Conservation (phyloP, 2,113 vertebrate species). For the Sapajus apella region DNA sequence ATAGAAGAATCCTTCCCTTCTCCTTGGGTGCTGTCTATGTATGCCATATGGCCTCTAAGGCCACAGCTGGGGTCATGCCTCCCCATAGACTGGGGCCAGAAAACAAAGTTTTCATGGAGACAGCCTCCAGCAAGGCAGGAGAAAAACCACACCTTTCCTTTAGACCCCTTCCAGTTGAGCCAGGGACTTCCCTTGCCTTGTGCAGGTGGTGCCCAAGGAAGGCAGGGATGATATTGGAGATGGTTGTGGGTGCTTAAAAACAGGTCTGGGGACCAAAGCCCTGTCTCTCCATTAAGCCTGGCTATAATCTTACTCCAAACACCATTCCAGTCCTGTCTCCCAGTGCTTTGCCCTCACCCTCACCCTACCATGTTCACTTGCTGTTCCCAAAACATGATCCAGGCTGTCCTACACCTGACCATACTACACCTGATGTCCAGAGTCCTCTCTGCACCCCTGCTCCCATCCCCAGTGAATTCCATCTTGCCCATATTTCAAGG, state of each 20-base stretch:
- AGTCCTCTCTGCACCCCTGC: neutral
- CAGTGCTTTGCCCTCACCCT: neutral
- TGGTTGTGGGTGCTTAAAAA: neutral
- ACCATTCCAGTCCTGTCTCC: neutral
- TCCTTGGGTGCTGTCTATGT: neutral
- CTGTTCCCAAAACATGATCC: neutral
- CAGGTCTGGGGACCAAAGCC: neutral
- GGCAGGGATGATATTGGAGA: neutral
- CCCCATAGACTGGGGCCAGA: neutral
- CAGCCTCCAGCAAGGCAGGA: neutral
- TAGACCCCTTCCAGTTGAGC: neutral
- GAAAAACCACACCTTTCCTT: neutral
- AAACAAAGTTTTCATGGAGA: neutral
- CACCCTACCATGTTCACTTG: neutral
- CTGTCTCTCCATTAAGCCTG: neutral
- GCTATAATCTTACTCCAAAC: neutral
- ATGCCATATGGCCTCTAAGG: neutral
- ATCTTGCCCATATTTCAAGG: neutral
- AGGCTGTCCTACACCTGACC: neutral
- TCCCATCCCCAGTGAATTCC: neutral
- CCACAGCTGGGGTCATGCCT: neutral
- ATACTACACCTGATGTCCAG: neutral
- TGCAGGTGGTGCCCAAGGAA: neutral
- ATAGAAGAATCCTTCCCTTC: neutral
- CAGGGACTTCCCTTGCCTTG: neutral